Percentiles rank a stretch among this genome's conserved stretches.
Conservation (phyloP, 2,797 vertebrate species). For the Phrynocephalus vlangalii region DNA sequence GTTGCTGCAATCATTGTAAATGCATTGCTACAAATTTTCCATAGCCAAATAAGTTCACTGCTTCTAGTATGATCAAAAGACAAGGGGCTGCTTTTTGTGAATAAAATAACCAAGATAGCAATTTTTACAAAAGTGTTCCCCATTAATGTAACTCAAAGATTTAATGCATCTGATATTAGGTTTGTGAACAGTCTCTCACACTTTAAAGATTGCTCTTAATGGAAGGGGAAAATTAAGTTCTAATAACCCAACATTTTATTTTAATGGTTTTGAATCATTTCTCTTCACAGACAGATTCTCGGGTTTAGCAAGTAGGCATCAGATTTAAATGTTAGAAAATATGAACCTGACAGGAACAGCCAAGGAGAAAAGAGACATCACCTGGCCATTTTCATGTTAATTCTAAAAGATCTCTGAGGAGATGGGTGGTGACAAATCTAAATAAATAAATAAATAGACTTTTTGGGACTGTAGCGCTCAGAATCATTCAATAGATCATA, state of each 20-base stretch:
- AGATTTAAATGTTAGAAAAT: neutral
- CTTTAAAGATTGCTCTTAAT: neutral
- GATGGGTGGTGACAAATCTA: no score
- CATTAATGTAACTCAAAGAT: conserved; percentile 26
- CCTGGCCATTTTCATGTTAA: neutral
- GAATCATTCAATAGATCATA: no score
- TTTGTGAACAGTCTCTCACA: conserved; percentile 27
- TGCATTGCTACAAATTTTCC: conserved; percentile 5
- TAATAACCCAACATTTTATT: conserved; percentile 16
- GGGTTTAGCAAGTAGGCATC: neutral
- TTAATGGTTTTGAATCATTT: conserved; percentile 21
- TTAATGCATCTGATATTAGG: neutral
- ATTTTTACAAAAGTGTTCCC: conserved; percentile 42
- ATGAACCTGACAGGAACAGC: neutral
- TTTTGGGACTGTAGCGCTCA: no score
- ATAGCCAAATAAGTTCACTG: conserved; percentile 29
- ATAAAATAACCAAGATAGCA: conserved; percentile 48
- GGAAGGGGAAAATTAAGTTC: conserved; percentile 16
- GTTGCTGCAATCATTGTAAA: conserved; percentile 29
- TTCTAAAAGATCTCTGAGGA: neutral
- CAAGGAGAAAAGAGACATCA: neutral
- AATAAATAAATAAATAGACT: no score
- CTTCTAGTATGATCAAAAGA: conserved; percentile 57
- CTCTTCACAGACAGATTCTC: neutral
- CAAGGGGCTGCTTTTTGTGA: conserved; percentile 56